Conservation (phyloP, 2,888 invertebrate species). For the Epiblema foenella region DNA sequence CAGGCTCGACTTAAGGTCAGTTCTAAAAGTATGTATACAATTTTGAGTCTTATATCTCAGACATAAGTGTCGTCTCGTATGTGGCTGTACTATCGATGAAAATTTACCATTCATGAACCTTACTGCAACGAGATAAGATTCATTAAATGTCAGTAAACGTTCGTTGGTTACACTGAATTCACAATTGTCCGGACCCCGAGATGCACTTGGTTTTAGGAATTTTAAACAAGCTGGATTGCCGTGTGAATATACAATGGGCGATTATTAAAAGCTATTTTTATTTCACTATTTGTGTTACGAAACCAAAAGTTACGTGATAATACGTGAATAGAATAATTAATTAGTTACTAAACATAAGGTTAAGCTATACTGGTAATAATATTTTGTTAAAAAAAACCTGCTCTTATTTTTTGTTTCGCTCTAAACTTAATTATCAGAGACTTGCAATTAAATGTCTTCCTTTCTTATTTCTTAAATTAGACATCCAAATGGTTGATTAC, state of each 20-base stretch:
- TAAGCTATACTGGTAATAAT: no score
- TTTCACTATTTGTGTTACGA: slow-evolving; percentile 9
- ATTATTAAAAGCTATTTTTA: slow-evolving; percentile 20
- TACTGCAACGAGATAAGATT: neutral
- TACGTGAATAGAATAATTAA: slow-evolving; percentile 8
- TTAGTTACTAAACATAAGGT: neutral
- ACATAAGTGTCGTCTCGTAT: neutral
- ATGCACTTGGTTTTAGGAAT: slow-evolving; percentile 53
- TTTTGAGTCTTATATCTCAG: neutral
- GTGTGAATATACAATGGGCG: slow-evolving; percentile 1
- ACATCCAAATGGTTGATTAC: neutral
- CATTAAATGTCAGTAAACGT: neutral
- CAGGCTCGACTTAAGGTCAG: slow-evolving; percentile 50
- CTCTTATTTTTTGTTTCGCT: neutral
- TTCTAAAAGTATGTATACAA: neutral
- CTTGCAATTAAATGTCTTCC: no score
- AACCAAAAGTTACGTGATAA: neutral
- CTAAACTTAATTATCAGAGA: neutral
- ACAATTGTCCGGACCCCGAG: slow-evolving; percentile 23
- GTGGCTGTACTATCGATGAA: neutral
- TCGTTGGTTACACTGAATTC: slow-evolving; percentile 66
- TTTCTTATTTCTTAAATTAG: neutral
- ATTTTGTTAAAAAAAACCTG: neutral
- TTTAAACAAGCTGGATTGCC: slow-evolving; percentile 48
- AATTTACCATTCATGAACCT: neutral